Evolutionary conservation across 1,140 invertebrate species (phyloP), one percentile per base, ranked within the genome.

Genomic region (Grapholita molesta): DNA sequence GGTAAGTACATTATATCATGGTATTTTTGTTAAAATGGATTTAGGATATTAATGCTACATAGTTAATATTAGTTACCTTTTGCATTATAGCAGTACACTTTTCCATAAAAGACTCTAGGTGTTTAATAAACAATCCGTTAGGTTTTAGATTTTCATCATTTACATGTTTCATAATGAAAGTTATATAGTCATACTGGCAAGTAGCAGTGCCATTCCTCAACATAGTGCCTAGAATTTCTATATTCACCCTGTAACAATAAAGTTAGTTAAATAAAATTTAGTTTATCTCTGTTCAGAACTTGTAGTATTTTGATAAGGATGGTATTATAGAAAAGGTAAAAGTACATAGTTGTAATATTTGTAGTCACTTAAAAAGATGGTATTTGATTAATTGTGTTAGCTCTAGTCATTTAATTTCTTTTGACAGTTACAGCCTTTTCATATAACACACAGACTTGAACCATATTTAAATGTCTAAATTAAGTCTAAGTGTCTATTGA

Each of bases 151-250:
- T 85, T 77, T 95, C 94, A 66, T 90, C 78, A 55, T 91, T 92
- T 65, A 95, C 93, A 52, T 94, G 82, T 73, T 96, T 90, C 92
- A 98, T 93, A 23, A 97, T 86, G 73, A 94, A 93, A 4, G 94
- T 77, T 21, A 97, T 85, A 80, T 95, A 97, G 0, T 79, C 66
- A 82, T 96, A 96, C 57, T 96, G 92, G 9, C 79, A 86, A 21
- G 86, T 79, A 5, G 71, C 73, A 73, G 93, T 94, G 5, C 94
- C 96, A 75, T 94, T 93, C 1, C 89, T 86, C 2, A 97, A 70
- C 82, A 98, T 92, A 15, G 94, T 93, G 18, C 95, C 95, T 25
- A 97, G 82, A 48, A 97, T 96, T 86, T 95, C 92, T 67, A 92
- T 88, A 88, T 97, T 97, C 52, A 96, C 91, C 69, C 93, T 94